Base-by-base conservation (phyloP, 2,797 vertebrate species). In the Morelia viridis region DNA sequence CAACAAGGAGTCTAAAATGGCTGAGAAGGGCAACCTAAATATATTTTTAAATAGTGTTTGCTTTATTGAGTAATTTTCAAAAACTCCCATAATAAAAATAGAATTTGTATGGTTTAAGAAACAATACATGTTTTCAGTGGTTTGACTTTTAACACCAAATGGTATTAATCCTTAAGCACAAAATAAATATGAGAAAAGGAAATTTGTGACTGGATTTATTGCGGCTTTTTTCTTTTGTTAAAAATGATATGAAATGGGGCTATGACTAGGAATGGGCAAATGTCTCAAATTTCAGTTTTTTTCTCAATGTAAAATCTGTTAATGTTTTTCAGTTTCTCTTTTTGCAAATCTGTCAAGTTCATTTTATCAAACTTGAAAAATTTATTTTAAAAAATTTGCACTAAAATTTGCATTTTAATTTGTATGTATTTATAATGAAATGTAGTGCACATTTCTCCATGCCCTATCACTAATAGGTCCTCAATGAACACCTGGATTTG, bases 11-110 rank as follows among this genome's bases (percentile, higher is more conserved):
- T 62, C 65, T 87, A 60, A 87, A 57, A 41, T 76, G 35, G n/a
- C 28, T 88, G 28, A 80, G 41, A 17, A n/a, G 4, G 28, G 68
- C 35, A 90, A 17, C 15, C 7, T 46, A 58, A 65, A 65, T 64
- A 65, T 80, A 84, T 89, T 56, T 90, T 89, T 28, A 91, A 87
- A 93, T 93, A 94, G 93, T 92, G 53, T 57, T 95, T 95, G 92
- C 95, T 90, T 92, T 87, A 94, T 93, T 94, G 83, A 57, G 85
- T 88, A 93, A 94, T 90, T 95, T 57, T 91, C 92, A 71, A 93
- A 76, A 89, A 17, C 58, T 28, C 91, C 91, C 12, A 4, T 93
- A 71, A 94, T 93, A 94, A 94, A 11, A 76, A 93, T 4, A 46
- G 87, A 76, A 80, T 94, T 19, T 57, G 0, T 88, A 88, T 64